These are phyloP conservation scores for Adelges cooleyi DNA, from an alignment of 1,140 invertebrate genomes.

Conservation along the genomic window DNA sequence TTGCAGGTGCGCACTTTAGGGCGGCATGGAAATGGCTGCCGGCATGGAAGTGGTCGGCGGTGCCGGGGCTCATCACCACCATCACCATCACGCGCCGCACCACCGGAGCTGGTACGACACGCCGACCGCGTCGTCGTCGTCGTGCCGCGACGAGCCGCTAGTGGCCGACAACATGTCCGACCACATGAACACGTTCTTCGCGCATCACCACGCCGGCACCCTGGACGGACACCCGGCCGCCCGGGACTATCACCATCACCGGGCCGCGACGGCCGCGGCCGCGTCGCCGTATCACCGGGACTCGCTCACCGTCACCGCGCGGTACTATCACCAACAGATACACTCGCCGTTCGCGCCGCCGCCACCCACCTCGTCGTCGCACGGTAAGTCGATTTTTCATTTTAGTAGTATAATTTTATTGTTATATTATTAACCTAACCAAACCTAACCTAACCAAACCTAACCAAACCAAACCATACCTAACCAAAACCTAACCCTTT, in stretches of 20 bases:
- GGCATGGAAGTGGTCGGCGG: constrained; percentile 28
- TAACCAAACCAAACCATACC: no score
- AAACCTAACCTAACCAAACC: no score
- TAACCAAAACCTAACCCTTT: no score
- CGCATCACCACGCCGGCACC: constrained; percentile 28
- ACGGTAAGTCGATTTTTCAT: constrained; percentile 19
- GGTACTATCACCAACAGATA: constrained; percentile 28
- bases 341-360: constrained; percentile 21
- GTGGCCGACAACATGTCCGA: constrained; percentile 24
- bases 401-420: no score
- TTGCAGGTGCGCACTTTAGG: background rate
- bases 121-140: constrained; percentile 5
- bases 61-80: constrained; percentile 9
- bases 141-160: constrained; percentile 8
- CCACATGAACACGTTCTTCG: constrained; percentile 30
- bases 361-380: constrained; percentile 20
- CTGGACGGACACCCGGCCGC: constrained; percentile 24
- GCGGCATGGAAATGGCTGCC: constrained; percentile 28
- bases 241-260: constrained; percentile 28
- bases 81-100: constrained; percentile 22
- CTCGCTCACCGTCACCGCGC: constrained; percentile 28
- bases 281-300: constrained; percentile 15
- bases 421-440: no score
- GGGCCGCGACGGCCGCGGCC: constrained; percentile 12
- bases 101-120: constrained; percentile 30